These are phyloP conservation scores for Magallana gigas DNA, from an alignment of 1,140 invertebrate species.

Conservation along the genomic window DNA sequence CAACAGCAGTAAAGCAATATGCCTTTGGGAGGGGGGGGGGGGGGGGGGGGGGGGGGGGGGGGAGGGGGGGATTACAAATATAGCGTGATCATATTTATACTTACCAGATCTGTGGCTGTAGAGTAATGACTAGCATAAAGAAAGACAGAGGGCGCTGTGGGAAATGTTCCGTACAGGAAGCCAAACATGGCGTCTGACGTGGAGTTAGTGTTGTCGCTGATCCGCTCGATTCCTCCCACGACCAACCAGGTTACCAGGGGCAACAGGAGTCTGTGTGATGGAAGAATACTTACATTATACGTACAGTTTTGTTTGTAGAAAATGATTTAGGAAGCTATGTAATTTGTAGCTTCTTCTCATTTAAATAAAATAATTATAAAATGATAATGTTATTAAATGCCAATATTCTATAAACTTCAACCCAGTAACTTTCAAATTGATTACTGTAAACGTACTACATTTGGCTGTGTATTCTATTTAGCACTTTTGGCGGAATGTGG, in stretches of 20 bases:
- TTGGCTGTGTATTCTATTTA: no score
- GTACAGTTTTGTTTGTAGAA: neutral
- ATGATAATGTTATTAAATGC: no score
- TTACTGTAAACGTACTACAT: no score
- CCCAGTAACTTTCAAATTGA: no score
- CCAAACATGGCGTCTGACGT: conserved; percentile 93
- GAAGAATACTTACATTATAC: neutral
- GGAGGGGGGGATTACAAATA: no score
- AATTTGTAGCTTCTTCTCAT: no score
- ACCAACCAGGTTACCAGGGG: conserved; percentile 93
- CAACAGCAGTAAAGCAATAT: no score
- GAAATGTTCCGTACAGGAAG: conserved; percentile 97
- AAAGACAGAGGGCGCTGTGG: conserved; percentile 95
- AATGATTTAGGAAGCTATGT: neutral
- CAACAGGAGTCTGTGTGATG: conserved; percentile 86
- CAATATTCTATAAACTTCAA: no score
- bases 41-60: no score
- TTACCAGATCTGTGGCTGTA: conserved; percentile 91
- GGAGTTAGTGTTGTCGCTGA: conserved; percentile 83
- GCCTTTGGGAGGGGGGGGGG: no score
- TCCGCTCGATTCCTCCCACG: conserved; percentile 85
- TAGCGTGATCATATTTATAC: conserved; percentile 56
- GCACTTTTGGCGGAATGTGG: no score
- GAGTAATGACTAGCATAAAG: conserved; percentile 94
- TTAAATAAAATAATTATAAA: no score